phyloP scores from a whole-genome alignment of 2,113 vertebrate species.

The Heteronetta atricapilla region DNA sequence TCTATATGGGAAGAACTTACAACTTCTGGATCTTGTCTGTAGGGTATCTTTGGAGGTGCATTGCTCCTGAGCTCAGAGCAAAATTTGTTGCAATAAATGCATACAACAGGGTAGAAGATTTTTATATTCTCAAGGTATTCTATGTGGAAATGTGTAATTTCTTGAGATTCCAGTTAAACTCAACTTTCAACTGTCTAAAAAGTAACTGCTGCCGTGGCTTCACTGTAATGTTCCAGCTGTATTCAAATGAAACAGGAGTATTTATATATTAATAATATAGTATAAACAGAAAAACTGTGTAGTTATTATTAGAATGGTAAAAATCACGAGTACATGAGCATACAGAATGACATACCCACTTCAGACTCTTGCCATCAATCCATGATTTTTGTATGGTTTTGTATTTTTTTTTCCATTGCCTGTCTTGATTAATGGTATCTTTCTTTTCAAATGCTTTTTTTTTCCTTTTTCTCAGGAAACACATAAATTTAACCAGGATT shows the following conservation, averaged over 20 bases:
- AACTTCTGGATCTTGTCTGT: background rate
- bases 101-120: background rate
- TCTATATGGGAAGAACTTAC: background rate
- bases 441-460: constrained; percentile 11
- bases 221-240: background rate
- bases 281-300: background rate
- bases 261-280: background rate
- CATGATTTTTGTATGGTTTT: background rate
- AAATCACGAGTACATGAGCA: background rate
- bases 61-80: background rate
- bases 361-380: background rate
- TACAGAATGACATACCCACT: background rate
- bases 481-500: constrained; percentile 19
- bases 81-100: background rate
- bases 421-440: constrained; percentile 5
- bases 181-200: background rate
- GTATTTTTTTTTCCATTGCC: background rate
- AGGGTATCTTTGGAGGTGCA: background rate
- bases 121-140: background rate
- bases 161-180: background rate
- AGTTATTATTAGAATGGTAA: background rate
- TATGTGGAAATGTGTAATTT: background rate
- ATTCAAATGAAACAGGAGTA: background rate
- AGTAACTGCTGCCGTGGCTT: background rate
- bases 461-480: background rate